These are phyloP conservation scores for Trisateles emortualis DNA, from an alignment of 2,888 invertebrate genomes.

Conservation along the genomic window DNA sequence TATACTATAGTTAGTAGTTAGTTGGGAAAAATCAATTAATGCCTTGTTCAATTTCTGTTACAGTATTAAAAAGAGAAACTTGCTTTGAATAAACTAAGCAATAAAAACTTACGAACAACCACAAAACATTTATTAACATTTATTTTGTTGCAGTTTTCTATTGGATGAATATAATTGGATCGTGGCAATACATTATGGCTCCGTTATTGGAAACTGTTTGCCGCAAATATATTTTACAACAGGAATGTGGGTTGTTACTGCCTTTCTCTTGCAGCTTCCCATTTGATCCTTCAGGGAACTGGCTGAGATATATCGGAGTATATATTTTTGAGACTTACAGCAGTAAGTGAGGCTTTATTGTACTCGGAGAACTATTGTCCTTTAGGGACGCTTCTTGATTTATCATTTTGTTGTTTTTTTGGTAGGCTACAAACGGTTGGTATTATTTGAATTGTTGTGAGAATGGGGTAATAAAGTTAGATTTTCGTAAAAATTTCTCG, in stretches of 20 bases:
- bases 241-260: conserved; percentile 53
- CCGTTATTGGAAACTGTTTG: conserved; percentile 55
- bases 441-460: conserved; percentile 5
- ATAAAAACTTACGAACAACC: conserved; percentile 2
- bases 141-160: conserved; percentile 56
- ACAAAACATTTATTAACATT: conserved; percentile 18
- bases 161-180: conserved; percentile 55
- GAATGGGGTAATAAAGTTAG: neutral
- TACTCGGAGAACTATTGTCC: conserved; percentile 38
- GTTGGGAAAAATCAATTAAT: no score
- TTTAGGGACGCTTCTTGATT: conserved; percentile 41
- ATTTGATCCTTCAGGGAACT: conserved; percentile 57
- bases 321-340: conserved; percentile 62
- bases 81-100: neutral
- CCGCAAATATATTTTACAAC: conserved; percentile 52
- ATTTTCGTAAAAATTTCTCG: no score
- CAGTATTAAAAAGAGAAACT: no score
- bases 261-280: conserved; percentile 63
- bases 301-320: conserved; percentile 57
- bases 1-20: no score
- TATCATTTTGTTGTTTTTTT: conserved; percentile 37
- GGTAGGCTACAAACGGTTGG: conserved; percentile 2
- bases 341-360: conserved; percentile 58
- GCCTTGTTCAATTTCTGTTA: no score
- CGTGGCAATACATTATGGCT: conserved; percentile 56